These are phyloP conservation scores for Naja naja DNA, from an alignment of 2,113 vertebrate genomes.

Conservation along the genomic window DNA sequence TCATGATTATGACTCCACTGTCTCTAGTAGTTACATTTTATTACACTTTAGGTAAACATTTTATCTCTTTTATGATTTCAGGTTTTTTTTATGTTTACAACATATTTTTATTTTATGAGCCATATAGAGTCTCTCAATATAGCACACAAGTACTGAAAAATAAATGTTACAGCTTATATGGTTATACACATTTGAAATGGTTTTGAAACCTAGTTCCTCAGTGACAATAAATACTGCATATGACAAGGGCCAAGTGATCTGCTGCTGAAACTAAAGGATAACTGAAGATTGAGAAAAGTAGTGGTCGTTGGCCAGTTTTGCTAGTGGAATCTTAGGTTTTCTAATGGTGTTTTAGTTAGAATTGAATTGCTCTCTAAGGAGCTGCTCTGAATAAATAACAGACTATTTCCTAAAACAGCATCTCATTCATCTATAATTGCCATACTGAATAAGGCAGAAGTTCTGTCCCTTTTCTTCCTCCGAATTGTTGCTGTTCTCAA, in stretches of 20 bases:
- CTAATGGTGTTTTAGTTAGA: background rate
- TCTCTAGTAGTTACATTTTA: background rate
- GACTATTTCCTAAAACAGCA: background rate
- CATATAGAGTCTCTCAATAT: background rate
- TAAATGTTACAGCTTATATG: background rate
- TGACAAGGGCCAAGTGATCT: background rate
- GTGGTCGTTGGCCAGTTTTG: background rate
- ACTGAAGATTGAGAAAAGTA: background rate
- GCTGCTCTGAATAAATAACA: slow-evolving; percentile 14
- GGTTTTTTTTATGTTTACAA: background rate
- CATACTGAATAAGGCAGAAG: background rate
- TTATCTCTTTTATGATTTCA: background rate
- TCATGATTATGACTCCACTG: background rate
- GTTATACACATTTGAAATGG: background rate
- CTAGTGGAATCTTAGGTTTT: background rate
- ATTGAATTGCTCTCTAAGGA: background rate
- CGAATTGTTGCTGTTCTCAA: background rate
- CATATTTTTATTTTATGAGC: background rate
- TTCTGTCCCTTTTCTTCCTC: background rate
- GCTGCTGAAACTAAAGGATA: background rate
- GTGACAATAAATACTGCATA: background rate
- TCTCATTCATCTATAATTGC: background rate
- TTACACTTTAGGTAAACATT: background rate
- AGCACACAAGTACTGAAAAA: background rate
- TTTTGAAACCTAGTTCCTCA: background rate